A percentile compares a stretch with the other conserved stretches of the same genome.
These are phyloP conservation scores for Todiramphus chloris DNA, from an alignment of 2,113 vertebrate genomes.

Conservation along the genomic window DNA sequence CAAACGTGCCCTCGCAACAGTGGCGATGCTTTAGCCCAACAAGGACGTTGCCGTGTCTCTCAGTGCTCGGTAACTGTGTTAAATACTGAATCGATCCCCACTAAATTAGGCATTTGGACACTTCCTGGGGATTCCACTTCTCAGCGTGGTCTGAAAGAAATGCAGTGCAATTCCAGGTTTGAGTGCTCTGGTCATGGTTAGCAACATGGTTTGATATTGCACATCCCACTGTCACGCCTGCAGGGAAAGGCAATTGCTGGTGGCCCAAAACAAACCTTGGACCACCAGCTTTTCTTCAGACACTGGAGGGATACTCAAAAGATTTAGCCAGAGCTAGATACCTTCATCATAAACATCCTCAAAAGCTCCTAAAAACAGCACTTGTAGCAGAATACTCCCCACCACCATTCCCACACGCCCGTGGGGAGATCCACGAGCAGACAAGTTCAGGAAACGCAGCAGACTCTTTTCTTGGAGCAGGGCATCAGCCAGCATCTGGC, in stretches of 20 bases:
- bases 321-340: not conserved
- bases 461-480: not conserved
- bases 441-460: not conserved
- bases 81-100: not conserved
- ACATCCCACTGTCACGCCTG: accelerated
- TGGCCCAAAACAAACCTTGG: not conserved
- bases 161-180: not conserved
- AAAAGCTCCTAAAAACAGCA: not conserved
- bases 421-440: not conserved
- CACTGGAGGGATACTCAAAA: not conserved
- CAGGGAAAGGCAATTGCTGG: not conserved
- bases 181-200: not conserved
- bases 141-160: not conserved
- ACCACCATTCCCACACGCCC: not conserved
- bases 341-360: not conserved
- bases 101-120: not conserved
- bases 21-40: not conserved
- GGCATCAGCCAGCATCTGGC: not conserved
- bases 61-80: not conserved
- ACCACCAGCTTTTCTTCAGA: not conserved
- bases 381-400: not conserved
- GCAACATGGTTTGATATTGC: not conserved
- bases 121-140: not conserved
- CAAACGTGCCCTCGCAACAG: not conserved
- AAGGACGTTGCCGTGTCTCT: not conserved